Percentiles rank a stretch among this genome's conserved stretches.
Conservation (phyloP, 2,113 vertebrate species). For the Mionectes macconnelli region DNA sequence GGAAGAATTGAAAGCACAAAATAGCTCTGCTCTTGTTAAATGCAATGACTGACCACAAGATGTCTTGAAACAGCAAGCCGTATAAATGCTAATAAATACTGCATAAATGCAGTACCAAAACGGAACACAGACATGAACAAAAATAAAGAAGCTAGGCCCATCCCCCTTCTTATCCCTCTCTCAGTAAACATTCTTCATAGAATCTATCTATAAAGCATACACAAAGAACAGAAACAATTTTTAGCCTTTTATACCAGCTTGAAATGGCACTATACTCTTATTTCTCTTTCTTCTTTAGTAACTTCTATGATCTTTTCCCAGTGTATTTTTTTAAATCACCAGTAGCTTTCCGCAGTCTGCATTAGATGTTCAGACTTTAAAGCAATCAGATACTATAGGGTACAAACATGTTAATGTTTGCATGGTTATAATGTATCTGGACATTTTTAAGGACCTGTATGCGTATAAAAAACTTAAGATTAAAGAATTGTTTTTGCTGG, state of each 20-base stretch:
- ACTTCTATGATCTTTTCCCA: neutral
- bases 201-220: neutral
- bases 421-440: neutral
- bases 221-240: neutral
- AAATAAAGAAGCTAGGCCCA: neutral
- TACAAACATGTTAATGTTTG: neutral
- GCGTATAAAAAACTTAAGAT: neutral
- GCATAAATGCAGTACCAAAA: neutral
- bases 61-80: neutral
- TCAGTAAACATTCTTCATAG: neutral
- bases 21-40: neutral
- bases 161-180: neutral
- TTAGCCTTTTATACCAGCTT: neutral
- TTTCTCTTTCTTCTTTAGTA: neutral
- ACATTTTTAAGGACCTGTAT: neutral
- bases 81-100: conserved; percentile 45
- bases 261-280: neutral
- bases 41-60: neutral
- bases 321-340: neutral
- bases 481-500: neutral
- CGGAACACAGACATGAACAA: neutral
- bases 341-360: neutral
- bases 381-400: neutral
- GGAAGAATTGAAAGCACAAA: neutral
- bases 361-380: neutral